phyloP scores from a whole-genome alignment of 2,888 invertebrate species.

The Dolichopus griseipennis region DNA sequence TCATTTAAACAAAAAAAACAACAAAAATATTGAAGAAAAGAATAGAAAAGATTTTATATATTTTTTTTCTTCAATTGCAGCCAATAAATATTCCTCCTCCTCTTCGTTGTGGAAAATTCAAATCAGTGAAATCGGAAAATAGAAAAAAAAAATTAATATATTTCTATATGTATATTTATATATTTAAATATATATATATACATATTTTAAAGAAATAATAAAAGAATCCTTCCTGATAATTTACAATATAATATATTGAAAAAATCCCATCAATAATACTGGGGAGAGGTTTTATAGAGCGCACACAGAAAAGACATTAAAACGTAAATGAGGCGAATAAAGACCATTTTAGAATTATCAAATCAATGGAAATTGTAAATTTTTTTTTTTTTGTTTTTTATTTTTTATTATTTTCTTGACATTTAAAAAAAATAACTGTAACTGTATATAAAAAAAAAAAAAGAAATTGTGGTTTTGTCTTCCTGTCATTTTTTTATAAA shows the following conservation, averaged over 20 bases:
- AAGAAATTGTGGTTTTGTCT: background rate
- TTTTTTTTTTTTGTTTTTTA: background rate
- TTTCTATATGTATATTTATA: too few relatives aligned
- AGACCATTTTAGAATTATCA: conserved; percentile 3
- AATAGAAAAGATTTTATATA: background rate
- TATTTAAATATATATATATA: too few relatives aligned
- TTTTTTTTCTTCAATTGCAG: background rate
- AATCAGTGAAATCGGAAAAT: background rate
- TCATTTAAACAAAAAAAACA: too few relatives aligned
- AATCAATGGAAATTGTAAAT: background rate
- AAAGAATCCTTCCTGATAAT: conserved; percentile 4
- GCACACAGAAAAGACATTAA: background rate
- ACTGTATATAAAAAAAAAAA: too few relatives aligned
- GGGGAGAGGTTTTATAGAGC: background rate
- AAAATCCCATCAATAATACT: background rate
- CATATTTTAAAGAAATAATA: background rate
- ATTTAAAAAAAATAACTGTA: too few relatives aligned
- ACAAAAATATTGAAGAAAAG: too few relatives aligned
- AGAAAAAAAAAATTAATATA: background rate
- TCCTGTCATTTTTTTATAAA: background rate
- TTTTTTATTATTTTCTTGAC: background rate
- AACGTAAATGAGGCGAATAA: background rate
- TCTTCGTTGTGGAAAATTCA: background rate
- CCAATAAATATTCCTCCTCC: background rate
- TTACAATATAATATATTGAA: background rate